These are phyloP conservation scores for Orycteropus afer DNA, from an alignment of 2,113 vertebrate species.

Conservation along the genomic window DNA sequence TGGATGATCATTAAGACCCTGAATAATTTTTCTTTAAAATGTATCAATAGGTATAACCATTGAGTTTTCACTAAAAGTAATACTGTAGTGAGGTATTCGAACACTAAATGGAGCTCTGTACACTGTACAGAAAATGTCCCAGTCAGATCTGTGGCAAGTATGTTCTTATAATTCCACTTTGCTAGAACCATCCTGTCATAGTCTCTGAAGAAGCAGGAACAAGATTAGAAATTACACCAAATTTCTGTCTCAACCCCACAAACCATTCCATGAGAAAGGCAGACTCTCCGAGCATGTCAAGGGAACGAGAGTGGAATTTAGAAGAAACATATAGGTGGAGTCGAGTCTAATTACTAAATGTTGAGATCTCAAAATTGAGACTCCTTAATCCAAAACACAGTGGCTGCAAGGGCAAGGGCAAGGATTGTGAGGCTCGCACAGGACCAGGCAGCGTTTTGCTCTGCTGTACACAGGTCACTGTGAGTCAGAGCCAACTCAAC, in stretches of 20 bases:
- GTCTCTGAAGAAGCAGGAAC: not conserved
- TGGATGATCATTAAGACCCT: not conserved
- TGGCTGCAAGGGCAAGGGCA: too few relatives aligned
- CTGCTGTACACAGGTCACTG: too few relatives aligned
- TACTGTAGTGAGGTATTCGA: not conserved
- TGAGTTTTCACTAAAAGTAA: conserved; percentile 22
- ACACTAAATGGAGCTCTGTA: not conserved
- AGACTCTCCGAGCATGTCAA: not conserved
- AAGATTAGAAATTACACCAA: not conserved
- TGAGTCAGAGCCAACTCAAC: too few relatives aligned
- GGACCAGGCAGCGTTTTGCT: too few relatives aligned
- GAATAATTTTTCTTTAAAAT: conserved; percentile 10
- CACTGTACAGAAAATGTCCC: not conserved
- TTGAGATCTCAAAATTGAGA: not conserved
- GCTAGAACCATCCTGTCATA: not conserved
- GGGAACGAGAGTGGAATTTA: not conserved
- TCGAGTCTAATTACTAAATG: not conserved
- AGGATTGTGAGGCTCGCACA: too few relatives aligned
- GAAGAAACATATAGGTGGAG: not conserved
- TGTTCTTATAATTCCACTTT: not conserved
- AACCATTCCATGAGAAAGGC: not conserved
- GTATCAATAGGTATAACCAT: conserved; percentile 26
- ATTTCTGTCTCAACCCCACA: not conserved
- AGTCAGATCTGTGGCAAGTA: not conserved
- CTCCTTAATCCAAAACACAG: not conserved